Base-by-base conservation (phyloP, 2,113 vertebrate genomes). In the Zosterops lateralis region DNA sequence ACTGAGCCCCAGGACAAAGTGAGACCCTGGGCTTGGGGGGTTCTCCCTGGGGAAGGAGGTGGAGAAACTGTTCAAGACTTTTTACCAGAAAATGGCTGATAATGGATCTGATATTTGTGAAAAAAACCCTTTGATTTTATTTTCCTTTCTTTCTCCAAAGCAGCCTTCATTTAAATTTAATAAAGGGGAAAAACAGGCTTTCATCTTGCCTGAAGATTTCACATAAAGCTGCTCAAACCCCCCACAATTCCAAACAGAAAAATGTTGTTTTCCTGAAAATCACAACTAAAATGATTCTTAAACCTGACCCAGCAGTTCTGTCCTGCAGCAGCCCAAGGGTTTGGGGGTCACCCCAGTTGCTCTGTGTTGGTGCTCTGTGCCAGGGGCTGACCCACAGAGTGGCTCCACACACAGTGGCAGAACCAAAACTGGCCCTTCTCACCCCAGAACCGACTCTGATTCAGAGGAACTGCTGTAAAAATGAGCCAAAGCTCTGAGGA, bases 101-200 rank as follows among this genome's bases (percentile, higher is more conserved):
- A 58, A 58, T 44, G 67, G 40, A 60, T 70, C 80, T 50, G 56
- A 53, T 80, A 54, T 45, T 38, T 66, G 89, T 53, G 80, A 77
- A 47, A 57, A 65, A 47, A 57, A 24, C 80, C 56, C 93, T 92
- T 80, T 73, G 65, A 83, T 86, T 90, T 89, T 66, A 62, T 58
- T 84, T 84, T 90, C 40, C 65, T 80, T 80, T 56, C 44, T 50
- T 76, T 84, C 84, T 90, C 54, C 84, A 89, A 93, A 89, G 87
- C 45, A 71, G 72, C 70, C 82, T 92, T 96, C 89, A 93, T 92
- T 95, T 89, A 93, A 93, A 90, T 93, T 91, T 89, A 95, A 96
- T 93, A 87, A 86, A 91, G 70, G 73, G 54, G 32, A 77, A 76
- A 25, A 80, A 25, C 82, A 48, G 60, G 17, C 91, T 95, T 95